These are phyloP conservation scores for Anaspis maculata DNA, from an alignment of 2,888 invertebrate species.

Conservation along the genomic window DNA sequence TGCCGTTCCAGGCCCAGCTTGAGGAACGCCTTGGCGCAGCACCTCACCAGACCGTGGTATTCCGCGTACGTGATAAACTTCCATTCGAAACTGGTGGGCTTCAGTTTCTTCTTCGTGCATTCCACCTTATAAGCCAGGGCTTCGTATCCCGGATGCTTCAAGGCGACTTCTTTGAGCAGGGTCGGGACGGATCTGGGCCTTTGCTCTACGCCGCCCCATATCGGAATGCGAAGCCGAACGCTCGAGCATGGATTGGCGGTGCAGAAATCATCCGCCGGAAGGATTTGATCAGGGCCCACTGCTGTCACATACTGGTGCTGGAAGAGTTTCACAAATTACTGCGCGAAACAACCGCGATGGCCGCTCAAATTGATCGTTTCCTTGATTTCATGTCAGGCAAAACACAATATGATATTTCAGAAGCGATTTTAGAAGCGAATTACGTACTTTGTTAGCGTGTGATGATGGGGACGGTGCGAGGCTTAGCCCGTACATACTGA, in stretches of 20 bases:
- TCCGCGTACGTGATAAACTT: conserved; percentile 53
- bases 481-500: too few species aligned
- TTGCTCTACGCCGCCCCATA: conserved; percentile 37
- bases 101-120: conserved; percentile 56
- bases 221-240: conserved; percentile 57
- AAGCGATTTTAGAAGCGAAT: too few species aligned
- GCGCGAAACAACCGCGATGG: too few species aligned
- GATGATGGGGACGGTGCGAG: too few species aligned
- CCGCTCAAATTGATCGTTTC: too few species aligned
- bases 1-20: conserved; percentile 73
- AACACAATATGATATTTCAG: too few species aligned
- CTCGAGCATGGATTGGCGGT: conserved; percentile 51
- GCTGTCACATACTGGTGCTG: too few species aligned
- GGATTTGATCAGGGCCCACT: too few species aligned
- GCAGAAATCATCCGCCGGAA: conserved; percentile 49
- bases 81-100: conserved; percentile 47
- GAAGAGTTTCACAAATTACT: too few species aligned
- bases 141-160: conserved; percentile 54
- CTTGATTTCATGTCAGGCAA: too few species aligned
- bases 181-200: conserved; percentile 68
- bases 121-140: conserved; percentile 60
- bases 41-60: conserved; percentile 66
- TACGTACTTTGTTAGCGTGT: too few species aligned
- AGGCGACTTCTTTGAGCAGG: conserved; percentile 55
- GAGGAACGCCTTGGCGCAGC: conserved; percentile 75